Evolutionary conservation across 2,797 vertebrate species (phyloP).

Genomic region (Lepus oiostolus): DNA sequence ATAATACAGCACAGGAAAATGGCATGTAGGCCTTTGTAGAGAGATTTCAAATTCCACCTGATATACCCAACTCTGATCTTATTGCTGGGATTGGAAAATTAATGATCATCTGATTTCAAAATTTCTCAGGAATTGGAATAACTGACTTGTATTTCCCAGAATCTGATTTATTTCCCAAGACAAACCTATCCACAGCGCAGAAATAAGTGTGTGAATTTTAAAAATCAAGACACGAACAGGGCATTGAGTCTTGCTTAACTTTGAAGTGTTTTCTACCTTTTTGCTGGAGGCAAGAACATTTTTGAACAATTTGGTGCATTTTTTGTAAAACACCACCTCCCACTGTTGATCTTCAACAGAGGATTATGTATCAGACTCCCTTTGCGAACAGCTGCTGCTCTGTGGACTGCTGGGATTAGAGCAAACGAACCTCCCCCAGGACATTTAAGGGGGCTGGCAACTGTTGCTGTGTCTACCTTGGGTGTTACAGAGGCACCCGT

Average conservation of each 20-base stretch:
- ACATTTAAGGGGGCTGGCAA: conserved; percentile 69
- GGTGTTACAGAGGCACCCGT: conserved; percentile 57
- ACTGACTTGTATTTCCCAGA: background rate
- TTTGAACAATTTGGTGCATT: conserved; percentile 61
- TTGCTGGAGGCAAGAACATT: conserved; percentile 49
- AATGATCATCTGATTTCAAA: background rate
- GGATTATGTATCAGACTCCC: conserved; percentile 68
- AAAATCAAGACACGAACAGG: background rate
- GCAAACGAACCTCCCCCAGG: conserved; percentile 63
- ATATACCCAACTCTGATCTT: background rate
- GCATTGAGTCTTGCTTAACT: background rate
- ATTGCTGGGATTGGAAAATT: background rate
- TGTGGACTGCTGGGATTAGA: conserved; percentile 57
- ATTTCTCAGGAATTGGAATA: conserved; percentile 41
- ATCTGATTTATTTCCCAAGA: conserved; percentile 54
- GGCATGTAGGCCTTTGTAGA: background rate
- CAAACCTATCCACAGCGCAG: background rate
- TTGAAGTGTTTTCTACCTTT: conserved; percentile 53
- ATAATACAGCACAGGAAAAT: background rate
- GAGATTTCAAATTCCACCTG: conserved; percentile 32
- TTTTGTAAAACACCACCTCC: conserved; percentile 64
- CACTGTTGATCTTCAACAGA: conserved; percentile 59
- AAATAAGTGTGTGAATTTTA: background rate
- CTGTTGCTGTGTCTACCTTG: conserved; percentile 53
- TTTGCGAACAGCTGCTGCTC: conserved; percentile 75